Evolutionary conservation across 1,140 invertebrate species (phyloP).

Genomic region (Gonatopus flavifemur): DNA sequence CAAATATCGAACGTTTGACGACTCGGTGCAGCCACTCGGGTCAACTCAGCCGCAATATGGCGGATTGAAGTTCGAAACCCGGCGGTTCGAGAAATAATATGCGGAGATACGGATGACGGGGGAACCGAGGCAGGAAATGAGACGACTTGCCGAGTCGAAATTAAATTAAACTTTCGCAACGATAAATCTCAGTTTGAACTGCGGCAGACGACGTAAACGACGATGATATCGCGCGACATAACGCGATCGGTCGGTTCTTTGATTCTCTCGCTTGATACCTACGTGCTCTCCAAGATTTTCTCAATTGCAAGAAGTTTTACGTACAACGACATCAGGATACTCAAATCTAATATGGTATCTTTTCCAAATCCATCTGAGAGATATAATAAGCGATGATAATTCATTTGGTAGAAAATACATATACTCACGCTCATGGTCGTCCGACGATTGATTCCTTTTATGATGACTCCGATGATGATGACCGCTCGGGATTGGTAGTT

Average conservation of each 20-base stretch:
- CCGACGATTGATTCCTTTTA: slow-evolving; percentile 46
- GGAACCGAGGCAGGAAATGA: slow-evolving; percentile 27
- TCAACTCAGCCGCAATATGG: no score
- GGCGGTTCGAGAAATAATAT: slow-evolving; percentile 31
- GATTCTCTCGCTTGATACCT: neutral
- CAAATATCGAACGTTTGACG: neutral
- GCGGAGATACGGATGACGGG: slow-evolving; percentile 19
- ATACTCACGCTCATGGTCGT: slow-evolving; percentile 47
- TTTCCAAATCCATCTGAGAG: no score
- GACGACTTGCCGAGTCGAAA: slow-evolving; percentile 22
- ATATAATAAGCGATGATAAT: no score
- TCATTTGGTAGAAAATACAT: no score
- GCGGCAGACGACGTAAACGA: no score
- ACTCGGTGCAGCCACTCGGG: no score
- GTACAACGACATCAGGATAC: no score
- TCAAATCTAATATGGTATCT: no score
- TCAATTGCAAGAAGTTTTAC: no score
- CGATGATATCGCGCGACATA: neutral
- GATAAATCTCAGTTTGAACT: slow-evolving; percentile 23
- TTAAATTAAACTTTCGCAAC: slow-evolving; percentile 35
- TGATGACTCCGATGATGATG: slow-evolving; percentile 45
- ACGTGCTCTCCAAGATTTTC: neutral
- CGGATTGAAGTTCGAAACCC: slow-evolving; percentile 36
- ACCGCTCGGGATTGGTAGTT: slow-evolving; percentile 43
- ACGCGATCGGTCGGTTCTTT: neutral